Evolutionary conservation across 2,113 vertebrate species (phyloP), one percentile per base, ranked within the genome.

Genomic region (Etheostoma cragini): DNA sequence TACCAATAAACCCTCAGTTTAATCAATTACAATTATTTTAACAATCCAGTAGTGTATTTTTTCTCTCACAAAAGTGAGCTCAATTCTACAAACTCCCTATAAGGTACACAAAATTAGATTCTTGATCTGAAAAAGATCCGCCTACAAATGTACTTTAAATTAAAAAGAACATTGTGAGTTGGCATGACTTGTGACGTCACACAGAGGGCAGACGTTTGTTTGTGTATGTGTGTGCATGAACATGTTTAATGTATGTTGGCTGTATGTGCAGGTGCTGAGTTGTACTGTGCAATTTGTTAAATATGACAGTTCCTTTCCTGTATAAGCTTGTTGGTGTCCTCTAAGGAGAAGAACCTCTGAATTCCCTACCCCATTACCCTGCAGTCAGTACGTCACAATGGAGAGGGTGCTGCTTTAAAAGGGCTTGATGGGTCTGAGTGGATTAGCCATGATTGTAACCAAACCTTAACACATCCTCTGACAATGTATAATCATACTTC

Each of bases 11-110:
- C n/a, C 56, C 56, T 63, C 46, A 67, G 56, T 74, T 81, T 1
- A 58, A 57, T 70, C 3, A 38, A 50, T 77, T 4, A 42, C 60
- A n/a, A 47, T 61, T 46, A 2, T 19, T 50, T 58, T 49, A 57
- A 88, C 85, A 85, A 83, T 88, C 80, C 60, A 66, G 42, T n/a
- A 72, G 6, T 76, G 53, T 24, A 49, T 78, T 64, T 53, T 49
- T 66, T 22, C 10, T 38, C 76, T 38, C 62, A 53, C 30, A 53
- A 68, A 67, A 8, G 8, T 76, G 61, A 68, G 57, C 2, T 60
- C 21, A 72, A 33, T 64, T 67, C 42, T n/a, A 52, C 64, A 63
- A 75, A 73, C 76, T 22, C 15, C 71, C 45, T 33, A 33, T 24
- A 16, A 42, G 6, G 24, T 26, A 49, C 42, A 57, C 1, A 56